Base-by-base conservation (phyloP, 2,888 invertebrate species). In the Crocallis elinguaria region DNA sequence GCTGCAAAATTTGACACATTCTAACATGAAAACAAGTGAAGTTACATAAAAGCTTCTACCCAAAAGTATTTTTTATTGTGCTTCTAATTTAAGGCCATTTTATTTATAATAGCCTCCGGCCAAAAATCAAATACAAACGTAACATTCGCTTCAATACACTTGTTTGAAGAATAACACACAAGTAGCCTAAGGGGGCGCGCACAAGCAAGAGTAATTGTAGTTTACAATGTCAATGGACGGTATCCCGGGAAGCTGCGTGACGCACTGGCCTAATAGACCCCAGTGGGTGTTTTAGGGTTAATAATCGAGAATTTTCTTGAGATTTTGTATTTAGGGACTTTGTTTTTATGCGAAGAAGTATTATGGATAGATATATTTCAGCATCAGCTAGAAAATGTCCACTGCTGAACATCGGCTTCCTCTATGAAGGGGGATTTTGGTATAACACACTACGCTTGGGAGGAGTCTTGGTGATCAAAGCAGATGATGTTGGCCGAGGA, bases 141-240 rank as follows among this genome's bases (percentile, higher is more conserved):
- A 45, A 39, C 19, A 38, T 14, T 33, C 39, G 45, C 35, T 51
- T 44, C 50, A 56, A 56, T 51, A 39, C 43, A 38, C 56, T 55
- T 53, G 48, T 49, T 49, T 64, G 48, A 46, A 45, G 52, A 48
- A 46, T 37, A 48, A 48, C 49, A 53, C 44, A 53, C 39, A 65
- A 67, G 60, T 63, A 60, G 63, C 73, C 63, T 57, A 29, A 61
- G 66, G 73, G 66, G 69, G 62, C 51, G 46, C 50, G 49, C 60
- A 53, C 53, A 46, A 58, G 45, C 32, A 38, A 35, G 42, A 59
- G 49, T 62, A 69, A 71, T 68, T 66, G 61, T 54, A 70, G 62
- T 66, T 55, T 66, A 60, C 49, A 54, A 59, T 67, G 60, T 62
- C 64, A 62, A 65, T 52, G 58, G 50, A 48, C 35, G 49, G 17